Evolutionary conservation across 2,888 invertebrate species (phyloP).

Genomic region (Tortricodes alternella): DNA sequence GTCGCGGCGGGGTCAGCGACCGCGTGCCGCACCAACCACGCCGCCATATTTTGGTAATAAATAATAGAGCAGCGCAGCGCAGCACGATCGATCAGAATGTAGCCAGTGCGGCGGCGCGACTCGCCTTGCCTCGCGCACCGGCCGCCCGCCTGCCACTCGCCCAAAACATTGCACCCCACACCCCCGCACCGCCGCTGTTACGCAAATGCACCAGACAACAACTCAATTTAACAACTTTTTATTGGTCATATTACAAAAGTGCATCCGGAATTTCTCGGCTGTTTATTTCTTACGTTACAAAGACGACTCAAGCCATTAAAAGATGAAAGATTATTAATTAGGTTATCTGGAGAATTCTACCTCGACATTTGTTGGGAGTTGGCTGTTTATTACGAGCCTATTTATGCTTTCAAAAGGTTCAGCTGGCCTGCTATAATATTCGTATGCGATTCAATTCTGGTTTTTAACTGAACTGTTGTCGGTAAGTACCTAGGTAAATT

Average conservation of each 20-base stretch:
- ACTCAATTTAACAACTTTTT: background rate
- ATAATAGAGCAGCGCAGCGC: conserved; percentile 74
- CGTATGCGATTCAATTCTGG: too few relatives aligned
- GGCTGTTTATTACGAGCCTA: too few relatives aligned
- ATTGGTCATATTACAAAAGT: background rate
- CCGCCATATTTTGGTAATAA: conserved; percentile 79
- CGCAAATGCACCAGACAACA: conserved; percentile 17
- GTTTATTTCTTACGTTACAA: too few relatives aligned
- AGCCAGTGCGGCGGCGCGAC: conserved; percentile 69
- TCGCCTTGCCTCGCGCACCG: conserved; percentile 5
- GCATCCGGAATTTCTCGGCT: too few relatives aligned
- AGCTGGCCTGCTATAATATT: too few relatives aligned
- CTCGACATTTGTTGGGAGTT: too few relatives aligned
- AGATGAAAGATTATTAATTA: too few relatives aligned
- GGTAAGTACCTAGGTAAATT: too few relatives aligned
- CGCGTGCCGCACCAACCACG: conserved; percentile 71
- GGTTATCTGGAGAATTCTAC: too few relatives aligned
- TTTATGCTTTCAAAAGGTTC: too few relatives aligned
- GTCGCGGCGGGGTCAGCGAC: conserved; percentile 64
- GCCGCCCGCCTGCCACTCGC: conserved; percentile 40
- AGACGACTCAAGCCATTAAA: too few relatives aligned
- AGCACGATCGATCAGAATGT: conserved; percentile 67
- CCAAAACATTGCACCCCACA: conserved; percentile 67
- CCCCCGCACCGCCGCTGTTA: conserved; percentile 21
- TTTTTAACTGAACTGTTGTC: too few relatives aligned